These are phyloP conservation scores for Thunnus maccoyii DNA, from an alignment of 2,113 vertebrate species.

Conservation along the genomic window DNA sequence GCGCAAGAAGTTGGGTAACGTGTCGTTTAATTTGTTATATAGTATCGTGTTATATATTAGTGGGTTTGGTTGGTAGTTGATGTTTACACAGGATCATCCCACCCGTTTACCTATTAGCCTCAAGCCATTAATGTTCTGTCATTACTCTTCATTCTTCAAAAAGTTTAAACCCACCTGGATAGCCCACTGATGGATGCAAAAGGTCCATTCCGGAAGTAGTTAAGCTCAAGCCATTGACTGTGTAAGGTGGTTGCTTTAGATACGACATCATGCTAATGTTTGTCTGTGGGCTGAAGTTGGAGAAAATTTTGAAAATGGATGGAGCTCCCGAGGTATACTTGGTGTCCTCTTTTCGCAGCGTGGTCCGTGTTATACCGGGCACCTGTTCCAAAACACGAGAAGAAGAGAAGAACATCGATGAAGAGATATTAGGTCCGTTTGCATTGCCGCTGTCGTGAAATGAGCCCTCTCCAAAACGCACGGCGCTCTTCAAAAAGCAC, in stretches of 20 bases:
- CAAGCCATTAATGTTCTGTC: constrained; percentile 54
- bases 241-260: constrained; percentile 99
- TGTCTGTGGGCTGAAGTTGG: constrained; percentile 87
- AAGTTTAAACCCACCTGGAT: constrained; percentile 90
- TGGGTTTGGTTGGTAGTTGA: too few species aligned
- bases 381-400: constrained; percentile 68
- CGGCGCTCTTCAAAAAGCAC: constrained; percentile 82
- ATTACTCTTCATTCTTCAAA: constrained; percentile 33
- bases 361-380: constrained; percentile 40
- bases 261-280: constrained; percentile 99
- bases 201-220: constrained; percentile 98
- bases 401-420: constrained; percentile 29
- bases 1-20: not conserved
- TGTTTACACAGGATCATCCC: constrained; percentile 43
- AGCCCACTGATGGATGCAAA: constrained; percentile 97
- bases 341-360: constrained; percentile 56
- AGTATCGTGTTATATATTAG: too few species aligned
- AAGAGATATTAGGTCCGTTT: constrained; percentile 22
- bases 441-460: constrained; percentile 43
- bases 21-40: not conserved
- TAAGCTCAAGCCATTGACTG: constrained; percentile 98
- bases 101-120: too few species aligned
- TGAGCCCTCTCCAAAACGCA: constrained; percentile 67
- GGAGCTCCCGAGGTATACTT: constrained; percentile 68
- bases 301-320: constrained; percentile 82